Evolutionary conservation across 2,797 vertebrate genomes (phyloP), one percentile per base, ranked within the genome.

Genomic region (Cyclopterus lumpus): DNA sequence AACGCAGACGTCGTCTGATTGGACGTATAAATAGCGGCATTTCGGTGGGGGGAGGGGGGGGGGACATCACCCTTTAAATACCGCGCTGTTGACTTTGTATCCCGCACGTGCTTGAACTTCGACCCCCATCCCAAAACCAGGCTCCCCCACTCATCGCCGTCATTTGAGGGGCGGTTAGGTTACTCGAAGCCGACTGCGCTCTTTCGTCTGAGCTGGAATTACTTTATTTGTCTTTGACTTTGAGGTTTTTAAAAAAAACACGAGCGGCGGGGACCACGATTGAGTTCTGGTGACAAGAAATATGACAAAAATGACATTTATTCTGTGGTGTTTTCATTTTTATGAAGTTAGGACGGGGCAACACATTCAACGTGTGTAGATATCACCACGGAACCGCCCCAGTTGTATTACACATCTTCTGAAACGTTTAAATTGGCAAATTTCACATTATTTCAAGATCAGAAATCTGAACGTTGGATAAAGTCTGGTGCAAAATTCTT

Each of bases 1-100:
- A 20, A 86, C 46, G 26, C 88, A 59, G 80, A 87, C 53, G 64
- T 62, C 59, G 76, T 80, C 82, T 90, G 91, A 92, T 92, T 89
- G 90, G 82, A 86, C 86, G 79, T 89, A 91, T 84, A 91, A 91
- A 92, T 88, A 91, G 88, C 53, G 1, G 20, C 66, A 24, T 89
- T 89, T 89, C 73, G 71, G n/a, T n/a, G n/a, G n/a, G n/a, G n/a
- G 26, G 22, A 76, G 80, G 83, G 88, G n/a, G 26, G 22, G 76
- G 80, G 83, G 88, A 89, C 63, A 80, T 77, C 60, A n/a, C 67
- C 71, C 75, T 67, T 63, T 80, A 90, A 91, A 90, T 79, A 66
- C 75, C 4, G 44, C 5, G 1, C 64, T 86, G 89, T 87, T 90
- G 82, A 89, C 73, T 89, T 79, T 79, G 72, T 42, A 11, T 87